Evolutionary conservation across 2,797 vertebrate species (phyloP).

Genomic region (Myotis planiceps): DNA sequence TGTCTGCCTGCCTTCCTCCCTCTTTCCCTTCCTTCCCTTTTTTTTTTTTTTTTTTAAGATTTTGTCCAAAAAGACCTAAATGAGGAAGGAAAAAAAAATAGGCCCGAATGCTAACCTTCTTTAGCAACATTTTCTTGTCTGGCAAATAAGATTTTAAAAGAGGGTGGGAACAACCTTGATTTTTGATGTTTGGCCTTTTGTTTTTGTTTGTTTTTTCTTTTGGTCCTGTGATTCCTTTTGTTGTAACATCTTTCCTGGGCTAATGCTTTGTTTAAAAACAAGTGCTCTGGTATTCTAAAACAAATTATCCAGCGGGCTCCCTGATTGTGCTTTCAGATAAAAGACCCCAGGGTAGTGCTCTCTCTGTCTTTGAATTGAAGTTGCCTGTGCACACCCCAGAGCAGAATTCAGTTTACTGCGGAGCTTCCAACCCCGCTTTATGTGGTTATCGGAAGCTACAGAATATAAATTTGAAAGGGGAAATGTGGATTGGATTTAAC

Average conservation of each 20-base stretch:
- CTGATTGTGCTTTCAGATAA: constrained; percentile 58
- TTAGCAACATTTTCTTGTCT: background rate
- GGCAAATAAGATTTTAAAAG: constrained; percentile 17
- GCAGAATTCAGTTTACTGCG: background rate
- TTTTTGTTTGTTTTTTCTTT: constrained; percentile 67
- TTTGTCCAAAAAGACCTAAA: background rate
- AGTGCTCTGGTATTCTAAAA: constrained; percentile 71
- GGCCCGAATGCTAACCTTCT: background rate
- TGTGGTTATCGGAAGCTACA: constrained; percentile 24
- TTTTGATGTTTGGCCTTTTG: constrained; percentile 45
- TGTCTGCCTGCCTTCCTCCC: background rate
- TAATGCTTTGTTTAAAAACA: constrained; percentile 80
- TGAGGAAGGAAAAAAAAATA: too few relatives aligned
- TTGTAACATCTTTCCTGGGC: constrained; percentile 53
- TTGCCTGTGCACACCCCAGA: constrained; percentile 22
- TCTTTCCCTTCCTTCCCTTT: background rate
- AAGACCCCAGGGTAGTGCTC: constrained; percentile 62
- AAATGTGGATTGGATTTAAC: constrained; percentile 40
- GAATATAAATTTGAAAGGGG: constrained; percentile 38
- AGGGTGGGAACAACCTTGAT: background rate
- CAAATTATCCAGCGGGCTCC: constrained; percentile 69
- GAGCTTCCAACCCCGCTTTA: background rate
- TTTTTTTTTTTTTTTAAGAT: background rate
- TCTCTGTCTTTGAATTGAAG: constrained; percentile 53
- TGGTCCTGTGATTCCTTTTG: constrained; percentile 62